These are phyloP conservation scores for Arion vulgaris DNA, from an alignment of 1,140 invertebrate species.

Conservation along the genomic window DNA sequence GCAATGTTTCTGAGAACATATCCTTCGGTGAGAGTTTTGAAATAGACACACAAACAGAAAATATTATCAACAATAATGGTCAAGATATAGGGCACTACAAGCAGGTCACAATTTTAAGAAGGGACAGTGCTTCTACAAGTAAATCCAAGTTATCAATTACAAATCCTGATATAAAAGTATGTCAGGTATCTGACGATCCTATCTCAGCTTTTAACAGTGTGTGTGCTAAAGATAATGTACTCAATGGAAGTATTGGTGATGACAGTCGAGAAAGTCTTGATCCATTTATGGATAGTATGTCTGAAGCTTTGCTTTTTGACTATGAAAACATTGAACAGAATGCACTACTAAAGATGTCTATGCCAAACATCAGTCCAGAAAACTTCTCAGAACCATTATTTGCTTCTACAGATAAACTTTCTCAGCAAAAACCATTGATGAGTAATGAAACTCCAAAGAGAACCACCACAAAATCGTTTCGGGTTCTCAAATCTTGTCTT, in stretches of 20 bases:
- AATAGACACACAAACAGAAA: constrained; percentile 57
- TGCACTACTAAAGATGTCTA: background rate
- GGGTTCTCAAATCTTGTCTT: background rate
- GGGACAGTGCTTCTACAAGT: background rate
- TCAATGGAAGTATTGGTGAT: background rate
- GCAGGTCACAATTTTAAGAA: background rate
- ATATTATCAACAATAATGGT: constrained; percentile 20
- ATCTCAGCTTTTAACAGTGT: too few species aligned
- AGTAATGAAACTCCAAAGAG: background rate
- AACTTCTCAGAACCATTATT: background rate
- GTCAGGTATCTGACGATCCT: background rate
- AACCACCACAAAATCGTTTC: background rate
- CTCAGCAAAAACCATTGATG: background rate
- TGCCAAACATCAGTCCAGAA: background rate
- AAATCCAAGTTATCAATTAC: background rate
- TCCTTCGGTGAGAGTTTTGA: constrained; percentile 54
- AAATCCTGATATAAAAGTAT: background rate
- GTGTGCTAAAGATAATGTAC: background rate
- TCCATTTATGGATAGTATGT: background rate
- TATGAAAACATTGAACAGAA: background rate
- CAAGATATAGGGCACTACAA: background rate
- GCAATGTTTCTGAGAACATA: background rate
- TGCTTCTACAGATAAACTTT: background rate
- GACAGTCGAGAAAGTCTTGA: background rate
- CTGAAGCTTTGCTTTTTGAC: background rate